Percentiles rank a stretch among this genome's conserved stretches.
phyloP scores from a whole-genome alignment of 1,140 invertebrate genomes.

The Ips typographus region DNA sequence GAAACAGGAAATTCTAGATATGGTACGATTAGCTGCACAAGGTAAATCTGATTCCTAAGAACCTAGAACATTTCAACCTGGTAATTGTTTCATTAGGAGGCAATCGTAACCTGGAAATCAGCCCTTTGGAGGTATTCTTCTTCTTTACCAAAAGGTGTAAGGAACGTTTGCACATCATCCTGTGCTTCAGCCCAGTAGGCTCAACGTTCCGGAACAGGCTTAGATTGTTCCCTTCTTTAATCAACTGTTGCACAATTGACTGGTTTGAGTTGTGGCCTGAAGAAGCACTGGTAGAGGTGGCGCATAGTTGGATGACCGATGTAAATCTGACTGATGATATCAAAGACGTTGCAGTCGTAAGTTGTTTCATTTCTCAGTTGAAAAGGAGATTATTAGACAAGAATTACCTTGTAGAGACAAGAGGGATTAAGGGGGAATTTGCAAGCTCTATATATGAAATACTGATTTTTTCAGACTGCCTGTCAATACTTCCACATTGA shows the following conservation, averaged over 20 bases:
- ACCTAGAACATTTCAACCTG: too few relatives aligned
- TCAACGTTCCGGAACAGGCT: conserved; percentile 75
- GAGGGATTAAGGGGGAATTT: too few relatives aligned
- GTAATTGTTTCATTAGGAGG: conserved; percentile 90
- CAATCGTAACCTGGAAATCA: conserved; percentile 77
- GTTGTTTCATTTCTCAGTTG: too few relatives aligned
- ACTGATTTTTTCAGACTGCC: conserved; percentile 52
- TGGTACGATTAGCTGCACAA: conserved; percentile 71
- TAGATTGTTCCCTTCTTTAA: conserved; percentile 82
- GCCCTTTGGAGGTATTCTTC: conserved; percentile 73
- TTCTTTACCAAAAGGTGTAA: conserved; percentile 83
- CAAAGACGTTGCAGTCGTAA: conserved; percentile 24
- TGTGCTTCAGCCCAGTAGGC: conserved; percentile 88
- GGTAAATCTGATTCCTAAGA: conserved; percentile 38
- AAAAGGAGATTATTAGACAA: not conserved
- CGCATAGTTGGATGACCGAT: conserved; percentile 74
- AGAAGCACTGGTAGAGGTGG: conserved; percentile 86
- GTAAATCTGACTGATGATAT: conserved; percentile 67
- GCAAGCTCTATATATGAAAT: not conserved
- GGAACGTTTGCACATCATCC: conserved; percentile 82
- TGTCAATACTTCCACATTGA: conserved; percentile 88
- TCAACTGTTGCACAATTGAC: conserved; percentile 94
- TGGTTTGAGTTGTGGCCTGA: conserved; percentile 92
- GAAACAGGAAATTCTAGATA: conserved; percentile 81
- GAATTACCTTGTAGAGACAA: too few relatives aligned